Percentiles rank a stretch among this genome's conserved stretches.
Conservation (phyloP, 1,140 invertebrate genomes). For the Araneus ventricosus region DNA sequence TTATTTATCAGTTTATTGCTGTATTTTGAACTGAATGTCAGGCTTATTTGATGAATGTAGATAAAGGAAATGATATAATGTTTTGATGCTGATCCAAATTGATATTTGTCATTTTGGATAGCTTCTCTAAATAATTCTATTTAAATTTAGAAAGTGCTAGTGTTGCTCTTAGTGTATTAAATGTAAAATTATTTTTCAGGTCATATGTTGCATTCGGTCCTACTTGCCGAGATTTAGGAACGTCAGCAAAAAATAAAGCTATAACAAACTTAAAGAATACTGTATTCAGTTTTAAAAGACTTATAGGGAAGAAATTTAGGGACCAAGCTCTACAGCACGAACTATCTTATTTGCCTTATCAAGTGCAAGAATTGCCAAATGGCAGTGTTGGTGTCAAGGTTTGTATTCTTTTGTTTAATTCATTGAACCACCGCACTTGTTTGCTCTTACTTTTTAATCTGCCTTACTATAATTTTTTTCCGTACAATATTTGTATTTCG, state of each 20-base stretch:
- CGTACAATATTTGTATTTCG: too few relatives aligned
- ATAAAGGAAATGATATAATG: too few relatives aligned
- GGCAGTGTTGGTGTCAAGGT: slow-evolving; percentile 89
- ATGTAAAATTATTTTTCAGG: slow-evolving; percentile 82
- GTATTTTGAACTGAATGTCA: too few relatives aligned
- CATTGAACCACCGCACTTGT: too few relatives aligned
- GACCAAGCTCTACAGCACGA: slow-evolving; percentile 93
- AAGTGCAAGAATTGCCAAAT: slow-evolving; percentile 85
- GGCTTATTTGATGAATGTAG: too few relatives aligned
- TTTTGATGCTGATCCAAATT: too few relatives aligned
- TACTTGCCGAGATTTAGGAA: slow-evolving; percentile 94
- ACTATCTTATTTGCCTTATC: slow-evolving; percentile 87
- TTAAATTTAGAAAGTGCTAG: neutral
- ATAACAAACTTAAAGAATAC: slow-evolving; percentile 99
- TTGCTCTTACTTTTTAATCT: too few relatives aligned
- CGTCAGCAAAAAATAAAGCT: slow-evolving; percentile 97
- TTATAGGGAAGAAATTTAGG: slow-evolving; percentile 87
- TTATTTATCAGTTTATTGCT: too few relatives aligned
- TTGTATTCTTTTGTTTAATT: neutral
- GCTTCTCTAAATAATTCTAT: too few relatives aligned
- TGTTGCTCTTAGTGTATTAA: neutral
- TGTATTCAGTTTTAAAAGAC: slow-evolving; percentile 93
- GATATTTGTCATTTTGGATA: too few relatives aligned
- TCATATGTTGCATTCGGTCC: slow-evolving; percentile 96
- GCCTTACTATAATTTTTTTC: too few relatives aligned